Evolutionary conservation across 92 coral and sea anemone genomes (phyloP), one percentile per base, ranked within the genome.

Genomic region (Zoanthus sansibaricus): DNA sequence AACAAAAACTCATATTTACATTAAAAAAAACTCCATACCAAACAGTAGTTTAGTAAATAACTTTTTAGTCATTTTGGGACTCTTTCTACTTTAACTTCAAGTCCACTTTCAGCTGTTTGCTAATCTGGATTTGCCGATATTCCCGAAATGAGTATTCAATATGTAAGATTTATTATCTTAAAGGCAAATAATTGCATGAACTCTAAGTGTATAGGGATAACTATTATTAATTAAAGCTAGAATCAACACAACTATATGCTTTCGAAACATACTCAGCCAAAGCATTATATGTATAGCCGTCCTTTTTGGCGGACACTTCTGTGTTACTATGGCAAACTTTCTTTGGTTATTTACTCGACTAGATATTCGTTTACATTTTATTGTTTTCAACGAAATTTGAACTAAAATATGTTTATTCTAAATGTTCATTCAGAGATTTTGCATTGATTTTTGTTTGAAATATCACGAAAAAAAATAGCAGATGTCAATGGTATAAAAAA

Each of bases 91-190:
- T 20, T 49, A 15, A 17, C 17, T 18, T 80, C 85, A 21, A 55
- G 59, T 45, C 15, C 18, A 66, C 46, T 66, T 66, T 13, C 14
- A 10, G 14, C 6, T 80, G 85, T 80, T 80, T 80, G 62, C 45
- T 5, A 58, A 62, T n/a, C 69, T 62, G 25, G 66, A 66, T n/a
- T 64, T 80, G 21, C 55, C 85, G 71, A 64, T 72, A 80, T 45
- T 20, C 59, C 16, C 51, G 42, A 21, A n/a, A 11, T 12, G 15
- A 47, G 45, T 67, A 14, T 46, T 80, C 58, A 49, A 15, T 14
- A 49, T 69, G 8, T 61, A 16, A 30, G 46, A 9, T 13, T 30
- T 32, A 32, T 30, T 32, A 32, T 25, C 48, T 12, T 14, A 16
- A 37, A 11, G 42, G 37, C 73, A 79, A 62, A 79, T 62, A 45